phyloP scores from a whole-genome alignment of 2,888 invertebrate species.

The Erebia epiphron region DNA sequence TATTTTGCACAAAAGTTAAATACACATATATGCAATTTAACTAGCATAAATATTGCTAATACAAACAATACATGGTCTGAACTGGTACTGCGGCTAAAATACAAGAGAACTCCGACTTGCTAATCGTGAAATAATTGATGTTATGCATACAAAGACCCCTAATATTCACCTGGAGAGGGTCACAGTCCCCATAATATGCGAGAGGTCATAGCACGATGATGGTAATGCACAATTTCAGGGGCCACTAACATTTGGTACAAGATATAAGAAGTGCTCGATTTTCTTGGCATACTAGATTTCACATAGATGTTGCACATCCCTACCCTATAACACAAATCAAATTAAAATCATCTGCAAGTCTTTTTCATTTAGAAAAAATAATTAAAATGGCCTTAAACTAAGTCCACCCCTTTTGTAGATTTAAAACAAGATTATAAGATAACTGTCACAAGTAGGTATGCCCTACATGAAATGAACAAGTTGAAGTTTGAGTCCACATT shows the following conservation, averaged over 20 bases:
- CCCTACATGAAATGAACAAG: too few species aligned
- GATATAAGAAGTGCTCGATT: conserved; percentile 32
- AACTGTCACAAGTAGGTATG: too few species aligned
- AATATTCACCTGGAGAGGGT: conserved; percentile 52
- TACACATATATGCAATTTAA: too few species aligned
- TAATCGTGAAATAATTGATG: conserved; percentile 34
- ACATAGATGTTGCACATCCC: not conserved
- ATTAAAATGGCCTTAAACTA: too few species aligned
- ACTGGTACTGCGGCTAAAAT: not conserved
- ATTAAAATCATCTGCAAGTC: too few species aligned
- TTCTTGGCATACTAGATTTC: not conserved
- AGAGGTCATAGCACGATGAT: conserved; percentile 68
- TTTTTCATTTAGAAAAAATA: too few species aligned
- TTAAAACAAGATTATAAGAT: too few species aligned
- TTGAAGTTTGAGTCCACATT: not conserved
- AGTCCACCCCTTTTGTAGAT: too few species aligned
- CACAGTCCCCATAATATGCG: conserved; percentile 68
- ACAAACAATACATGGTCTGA: not conserved
- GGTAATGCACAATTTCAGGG: conserved; percentile 78
- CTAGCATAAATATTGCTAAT: not conserved
- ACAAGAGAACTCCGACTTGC: conserved; percentile 18
- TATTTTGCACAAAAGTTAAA: too few species aligned
- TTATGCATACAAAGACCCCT: conserved; percentile 38
- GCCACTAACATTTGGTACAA: conserved; percentile 53
- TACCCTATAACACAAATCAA: too few species aligned